Evolutionary conservation across 2,888 invertebrate genomes (phyloP).

Genomic region (Lycia hirtaria): DNA sequence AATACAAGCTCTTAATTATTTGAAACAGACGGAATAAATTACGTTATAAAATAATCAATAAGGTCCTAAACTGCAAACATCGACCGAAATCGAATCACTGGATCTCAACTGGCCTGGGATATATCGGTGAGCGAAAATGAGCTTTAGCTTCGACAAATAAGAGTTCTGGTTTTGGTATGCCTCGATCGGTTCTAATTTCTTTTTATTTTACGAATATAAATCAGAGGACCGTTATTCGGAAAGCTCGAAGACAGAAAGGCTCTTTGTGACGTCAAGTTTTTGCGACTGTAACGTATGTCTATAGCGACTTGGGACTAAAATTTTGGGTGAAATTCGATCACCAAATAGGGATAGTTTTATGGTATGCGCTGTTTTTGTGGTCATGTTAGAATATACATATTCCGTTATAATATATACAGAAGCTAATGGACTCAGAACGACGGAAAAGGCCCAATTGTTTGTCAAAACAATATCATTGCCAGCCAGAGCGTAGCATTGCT

Average conservation of each 20-base stretch:
- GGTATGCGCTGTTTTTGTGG: conserved; percentile 6
- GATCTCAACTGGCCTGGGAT: background rate
- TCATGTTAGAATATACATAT: no score
- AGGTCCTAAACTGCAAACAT: conserved; percentile 33
- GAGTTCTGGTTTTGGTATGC: background rate
- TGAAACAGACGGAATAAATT: conserved; percentile 31
- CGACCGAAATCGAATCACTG: conserved; percentile 16
- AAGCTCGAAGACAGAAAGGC: conserved; percentile 56
- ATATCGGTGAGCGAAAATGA: conserved; percentile 1
- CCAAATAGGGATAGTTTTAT: conserved; percentile 29
- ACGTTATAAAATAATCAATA: conserved; percentile 34
- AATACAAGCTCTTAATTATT: conserved; percentile 36
- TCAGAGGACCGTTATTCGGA: conserved; percentile 62
- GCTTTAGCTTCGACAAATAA: background rate
- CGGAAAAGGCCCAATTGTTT: no score
- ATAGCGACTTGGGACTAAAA: conserved; percentile 36
- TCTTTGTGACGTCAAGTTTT: conserved; percentile 64
- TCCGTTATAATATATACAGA: no score
- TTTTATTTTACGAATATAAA: conserved; percentile 61
- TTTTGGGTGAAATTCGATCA: conserved; percentile 26
- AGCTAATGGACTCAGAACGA: no score
- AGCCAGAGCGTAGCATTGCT: no score
- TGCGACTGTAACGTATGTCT: conserved; percentile 55
- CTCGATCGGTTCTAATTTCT: conserved; percentile 41
- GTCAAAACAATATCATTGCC: no score